Evolutionary conservation across 2,113 vertebrate species (phyloP), one percentile per base, ranked within the genome.

Genomic region (Silurus asotus): DNA sequence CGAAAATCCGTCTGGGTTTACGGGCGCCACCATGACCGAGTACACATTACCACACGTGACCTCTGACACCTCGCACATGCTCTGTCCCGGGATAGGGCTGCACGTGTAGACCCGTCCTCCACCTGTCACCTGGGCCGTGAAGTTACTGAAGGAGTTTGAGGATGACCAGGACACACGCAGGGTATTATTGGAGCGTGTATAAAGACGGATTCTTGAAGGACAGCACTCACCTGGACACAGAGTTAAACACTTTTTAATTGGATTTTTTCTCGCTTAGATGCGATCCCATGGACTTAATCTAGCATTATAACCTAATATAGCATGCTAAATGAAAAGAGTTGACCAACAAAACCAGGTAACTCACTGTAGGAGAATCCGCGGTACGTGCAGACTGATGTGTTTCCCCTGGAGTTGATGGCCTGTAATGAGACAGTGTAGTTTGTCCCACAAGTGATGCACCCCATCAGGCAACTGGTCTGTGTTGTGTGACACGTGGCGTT

Each of bases 381-480:
- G 84, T 95, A 97, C 0, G 85, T 90, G 87, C 98, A 99, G 86
- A 91, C 92, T 9, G 94, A 88, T 14, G 64, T 91, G 88, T 93
- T 90, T 1, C 97, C 97, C 0, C 92, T 96, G 87, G 93, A 93
- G 91, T 96, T 99, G 82, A 95, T 81, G 0, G 95, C 95, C 92
- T 95, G 94, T 88, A 98, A 88, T 20, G 95, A 93, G 82, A 98
- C 95, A 0, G 95, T 96, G 76, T 98, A 98, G 90, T 95, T 96
- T 83, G 95, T 94, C 25, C 96, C 94, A 28, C 97, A 99, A 0
- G 94, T 95, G 89, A 99, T 95, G 90, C 98, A 98, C 91, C 97
- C 97, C 94, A 99, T 93, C 61, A 97, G 94, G 91, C 97, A 99
- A 89, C 95, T 94, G 82, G 92, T 95, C 58, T 96, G 95, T 80